Evolutionary conservation across 2,888 invertebrate species (phyloP), one percentile per base, ranked within the genome.

Genomic region (Anarsia innoxiella): DNA sequence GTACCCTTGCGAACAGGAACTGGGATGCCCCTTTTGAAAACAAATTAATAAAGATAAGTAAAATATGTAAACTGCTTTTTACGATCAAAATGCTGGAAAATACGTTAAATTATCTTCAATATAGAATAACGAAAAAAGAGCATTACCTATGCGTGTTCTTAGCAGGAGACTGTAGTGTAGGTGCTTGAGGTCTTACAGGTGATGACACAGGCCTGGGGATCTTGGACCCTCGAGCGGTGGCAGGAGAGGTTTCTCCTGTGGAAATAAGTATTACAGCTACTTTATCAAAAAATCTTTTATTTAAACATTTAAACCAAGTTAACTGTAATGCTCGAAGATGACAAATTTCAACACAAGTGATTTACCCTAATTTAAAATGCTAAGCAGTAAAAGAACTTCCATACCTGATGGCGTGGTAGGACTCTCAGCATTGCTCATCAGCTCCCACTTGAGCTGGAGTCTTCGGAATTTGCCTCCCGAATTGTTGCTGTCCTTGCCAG

Each of bases 391-490:
- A n/a, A n/a, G n/a, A n/a, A n/a, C n/a, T n/a, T 5, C 8, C 47
- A 43, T 56, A 82, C 84, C 83, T 51, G 84, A 76, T 4, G 85
- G 84, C 1, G 77, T 71, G 2, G 32, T 52, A 1, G 82, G 80
- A 41, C 74, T 83, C 43, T 85, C 84, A 0, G 77, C 83, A 42
- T 73, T 77, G 48, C 91, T 90, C 46, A 93, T 83, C 77, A 91
- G 87, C 64, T 94, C 93, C 94, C 94, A 94, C 59, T 92, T 92
- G 59, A 91, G 89, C 59, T 93, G 93, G 41, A 94, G 74, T 45
- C 91, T 87, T 12, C 90, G 87, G 78, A 93, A 94, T 59, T 92
- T 90, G 42, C 88, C 88, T 6, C 91, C 91, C 3, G 89, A 89
- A 50, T 79, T 68, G 51, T 70, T 74, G 57, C 76, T 79, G 12